Evolutionary conservation across 2,113 vertebrate genomes (phyloP), one percentile per base, ranked within the genome.

Genomic region (Dermatemys mawii): DNA sequence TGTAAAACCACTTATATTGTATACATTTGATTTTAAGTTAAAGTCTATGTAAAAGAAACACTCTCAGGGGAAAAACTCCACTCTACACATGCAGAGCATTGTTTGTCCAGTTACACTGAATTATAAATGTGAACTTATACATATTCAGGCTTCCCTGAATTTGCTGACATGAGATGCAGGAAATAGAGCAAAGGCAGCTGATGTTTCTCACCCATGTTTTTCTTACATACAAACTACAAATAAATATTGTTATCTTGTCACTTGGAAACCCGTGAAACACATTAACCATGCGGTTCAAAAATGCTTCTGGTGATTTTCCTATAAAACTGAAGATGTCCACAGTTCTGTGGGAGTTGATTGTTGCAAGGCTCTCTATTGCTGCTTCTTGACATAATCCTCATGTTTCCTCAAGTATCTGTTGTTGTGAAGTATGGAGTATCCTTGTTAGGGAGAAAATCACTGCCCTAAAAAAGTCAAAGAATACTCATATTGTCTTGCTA

Each of bases 191-290:
- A 76, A 27, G 19, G 63, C n/a, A 70, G 41, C 41, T 27, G 73
- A 46, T 46, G 24, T 90, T 93, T 93, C n/a, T 73, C 73, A 63
- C 81, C 5, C 2, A 41, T 93, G 2, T 63, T 89, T 55, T 16
- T 91, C 21, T 88, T 86, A 12, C 24, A 78, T 50, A 19, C 22
- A 87, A 78, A 91, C 35, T 38, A 70, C 63, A 70, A 92, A 60
- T 0, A 0, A 0, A 0, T 73, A 41, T 32, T 86, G 22, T 70
- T 4, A 1, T 82, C 73, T 16, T 76, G 73, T 46, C 73, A 27
- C 73, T 82, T 78, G 79, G 63, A 85, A 81, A 50, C 8, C 81
- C 49, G 75, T 32, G 8, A 5, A 19, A 81, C 4, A 22, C 67
- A 10, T 0, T 48, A 57, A 44, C 26, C 9, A 8, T 0, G 0